Base-by-base conservation (phyloP, 2,113 vertebrate genomes). In the Trematocara stigmaticum region DNA sequence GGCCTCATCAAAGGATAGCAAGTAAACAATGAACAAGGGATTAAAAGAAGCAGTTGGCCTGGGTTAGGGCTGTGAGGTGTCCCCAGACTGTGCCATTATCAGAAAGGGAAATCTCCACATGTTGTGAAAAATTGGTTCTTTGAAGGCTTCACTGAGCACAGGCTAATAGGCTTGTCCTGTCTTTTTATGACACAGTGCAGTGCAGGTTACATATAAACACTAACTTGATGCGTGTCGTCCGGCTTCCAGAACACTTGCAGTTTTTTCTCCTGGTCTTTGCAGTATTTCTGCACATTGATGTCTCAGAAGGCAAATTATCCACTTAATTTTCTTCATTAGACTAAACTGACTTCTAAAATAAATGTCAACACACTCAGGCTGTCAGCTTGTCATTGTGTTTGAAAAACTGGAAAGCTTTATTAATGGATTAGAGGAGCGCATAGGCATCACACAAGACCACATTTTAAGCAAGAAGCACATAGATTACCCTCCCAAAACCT, bases 61-160 rank as follows among this genome's bases (percentile, higher is more conserved):
- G 81, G 78, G 76, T 90, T 86, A 81, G 81, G 93, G 94, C 83
- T 87, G 49, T 76, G 87, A 94, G 93, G 93, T 94, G 91, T 94
- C 85, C 84, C 42, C 76, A 82, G 82, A 86, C 81, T 89, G 74
- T 71, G 83, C 61, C 84, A 78, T 90, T 93, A 93, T 95, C 92
- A 95, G 92, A 96, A 96, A 92, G 91, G 91, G 80, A 66, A 81
- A 95, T 92, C 93, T 96, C 79, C 90, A 93, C 94, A 94, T 96
- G 91, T 91, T 85, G 92, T 38, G 92, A 95, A 96, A 94, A 91
- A 93, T 83, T 84, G 84, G 42, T 87, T 92, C 95, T 97, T 97
- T 97, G 96, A 96, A 96, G 95, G 91, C 90, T 85, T 78, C 82
- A 82, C 57, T 61, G 89, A 90, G 93, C 92, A 81, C 84, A 45